phyloP scores from a whole-genome alignment of 2,113 vertebrate genomes.

The Ceratotherium simum region DNA sequence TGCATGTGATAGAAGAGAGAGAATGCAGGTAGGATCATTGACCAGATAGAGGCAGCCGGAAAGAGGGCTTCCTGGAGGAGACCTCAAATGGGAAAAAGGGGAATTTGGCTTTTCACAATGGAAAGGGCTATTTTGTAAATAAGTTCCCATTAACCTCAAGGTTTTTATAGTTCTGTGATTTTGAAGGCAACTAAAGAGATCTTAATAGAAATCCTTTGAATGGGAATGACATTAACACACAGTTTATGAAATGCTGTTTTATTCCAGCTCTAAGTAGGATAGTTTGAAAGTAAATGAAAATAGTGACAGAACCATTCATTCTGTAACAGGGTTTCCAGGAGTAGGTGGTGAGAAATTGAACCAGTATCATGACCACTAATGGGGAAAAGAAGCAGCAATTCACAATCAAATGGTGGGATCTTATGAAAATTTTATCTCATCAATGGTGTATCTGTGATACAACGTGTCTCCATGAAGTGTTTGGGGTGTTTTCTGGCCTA shows the following conservation, averaged over 20 bases:
- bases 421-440: not conserved
- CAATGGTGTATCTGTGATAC: no score
- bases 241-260: not conserved
- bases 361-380: not conserved
- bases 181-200: not conserved
- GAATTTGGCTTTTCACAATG: not conserved
- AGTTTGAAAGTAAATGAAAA: not conserved
- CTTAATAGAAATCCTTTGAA: not conserved
- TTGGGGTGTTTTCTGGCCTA: not conserved
- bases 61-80: not conserved
- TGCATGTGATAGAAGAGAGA: not conserved
- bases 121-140: not conserved
- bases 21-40: not conserved
- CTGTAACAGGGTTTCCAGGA: not conserved
- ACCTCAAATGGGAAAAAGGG: rapidly evolving
- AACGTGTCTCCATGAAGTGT: not conserved
- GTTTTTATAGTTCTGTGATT: not conserved
- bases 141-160: not conserved
- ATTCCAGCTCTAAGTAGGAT: not conserved
- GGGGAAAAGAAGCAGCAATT: not conserved
- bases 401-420: not conserved
- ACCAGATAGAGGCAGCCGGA: not conserved
- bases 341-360: not conserved
- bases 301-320: not conserved
- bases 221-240: not conserved